Evolutionary conservation across 2,888 invertebrate genomes (phyloP).

Genomic region (Drosophila nr. medialis): DNA sequence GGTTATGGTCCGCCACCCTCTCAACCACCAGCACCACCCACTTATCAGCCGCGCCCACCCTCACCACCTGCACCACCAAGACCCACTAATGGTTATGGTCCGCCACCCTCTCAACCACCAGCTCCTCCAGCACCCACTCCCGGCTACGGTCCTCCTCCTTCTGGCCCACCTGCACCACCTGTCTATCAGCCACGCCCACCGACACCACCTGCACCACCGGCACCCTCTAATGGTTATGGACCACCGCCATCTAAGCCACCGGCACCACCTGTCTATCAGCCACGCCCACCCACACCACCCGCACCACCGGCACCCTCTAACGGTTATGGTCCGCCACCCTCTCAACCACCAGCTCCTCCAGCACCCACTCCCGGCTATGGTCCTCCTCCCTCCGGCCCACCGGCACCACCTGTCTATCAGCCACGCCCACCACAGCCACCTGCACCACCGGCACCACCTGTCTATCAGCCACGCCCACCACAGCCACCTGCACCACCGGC

Average conservation of each 20-base stretch:
- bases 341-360: background rate
- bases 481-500: conserved; percentile 29
- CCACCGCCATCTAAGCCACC: background rate
- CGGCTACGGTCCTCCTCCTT: too few relatives aligned
- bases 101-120: conserved; percentile 29
- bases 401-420: conserved; percentile 30
- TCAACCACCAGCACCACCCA: conserved; percentile 41
- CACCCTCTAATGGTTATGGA: background rate
- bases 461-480: conserved; percentile 44
- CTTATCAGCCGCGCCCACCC: conserved; percentile 53
- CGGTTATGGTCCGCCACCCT: conserved; percentile 33
- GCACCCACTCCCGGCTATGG: too few relatives aligned
- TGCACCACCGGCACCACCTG: conserved; percentile 21
- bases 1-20: conserved; percentile 42
- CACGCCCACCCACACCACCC: conserved; percentile 41
- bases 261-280: conserved; percentile 30
- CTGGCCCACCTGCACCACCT: conserved; percentile 27
- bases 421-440: conserved; percentile 41
- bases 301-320: conserved; percentile 36
- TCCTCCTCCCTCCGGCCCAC: too few relatives aligned
- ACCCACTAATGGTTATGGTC: conserved; percentile 19
- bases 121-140: conserved; percentile 8
- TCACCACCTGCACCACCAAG: conserved; percentile 48
- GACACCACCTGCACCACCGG: conserved; percentile 19
- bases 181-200: background rate